A percentile compares a stretch with the other conserved stretches of the same genome.
phyloP scores from a whole-genome alignment of 35 echinoderm and acorn worm species.

The Strongylocentrotus purpuratus region DNA sequence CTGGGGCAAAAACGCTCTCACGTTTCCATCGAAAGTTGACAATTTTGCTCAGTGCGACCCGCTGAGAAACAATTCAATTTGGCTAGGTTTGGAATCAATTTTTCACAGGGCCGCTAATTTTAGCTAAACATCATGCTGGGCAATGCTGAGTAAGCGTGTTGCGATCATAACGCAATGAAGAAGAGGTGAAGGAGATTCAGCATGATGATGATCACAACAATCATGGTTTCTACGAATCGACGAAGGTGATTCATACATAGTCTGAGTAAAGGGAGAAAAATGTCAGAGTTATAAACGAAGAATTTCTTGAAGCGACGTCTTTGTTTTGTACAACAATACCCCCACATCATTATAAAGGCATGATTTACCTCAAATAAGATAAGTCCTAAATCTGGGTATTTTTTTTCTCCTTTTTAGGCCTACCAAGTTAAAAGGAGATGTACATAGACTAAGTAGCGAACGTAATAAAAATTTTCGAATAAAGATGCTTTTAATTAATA shows the following conservation, averaged over 20 bases:
- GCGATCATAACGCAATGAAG: not conserved
- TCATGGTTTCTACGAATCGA: not conserved
- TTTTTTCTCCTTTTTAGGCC: too few relatives aligned
- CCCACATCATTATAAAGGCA: too few relatives aligned
- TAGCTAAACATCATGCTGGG: constrained; percentile 1
- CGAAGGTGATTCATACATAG: not conserved
- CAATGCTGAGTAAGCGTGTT: not conserved
- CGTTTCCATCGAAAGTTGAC: not conserved
- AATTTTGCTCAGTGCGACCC: not conserved
- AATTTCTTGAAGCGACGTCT: too few relatives aligned
- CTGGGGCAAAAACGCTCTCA: not conserved
- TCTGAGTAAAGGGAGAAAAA: too few relatives aligned
- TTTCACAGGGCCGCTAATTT: constrained; percentile 10
- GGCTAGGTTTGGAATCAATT: constrained; percentile 1
- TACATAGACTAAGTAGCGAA: too few relatives aligned
- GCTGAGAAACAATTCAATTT: constrained; percentile 18
- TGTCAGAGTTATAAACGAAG: too few relatives aligned
- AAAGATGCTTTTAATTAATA: too few relatives aligned
- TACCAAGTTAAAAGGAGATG: too few relatives aligned
- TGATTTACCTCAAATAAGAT: too few relatives aligned
- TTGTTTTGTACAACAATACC: too few relatives aligned
- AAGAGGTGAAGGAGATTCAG: not conserved
- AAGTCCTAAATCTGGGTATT: too few relatives aligned
- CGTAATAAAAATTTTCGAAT: too few relatives aligned
- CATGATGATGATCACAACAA: not conserved